Conservation (phyloP, 2,113 vertebrate genomes). For the Apodemus speciosus region DNA sequence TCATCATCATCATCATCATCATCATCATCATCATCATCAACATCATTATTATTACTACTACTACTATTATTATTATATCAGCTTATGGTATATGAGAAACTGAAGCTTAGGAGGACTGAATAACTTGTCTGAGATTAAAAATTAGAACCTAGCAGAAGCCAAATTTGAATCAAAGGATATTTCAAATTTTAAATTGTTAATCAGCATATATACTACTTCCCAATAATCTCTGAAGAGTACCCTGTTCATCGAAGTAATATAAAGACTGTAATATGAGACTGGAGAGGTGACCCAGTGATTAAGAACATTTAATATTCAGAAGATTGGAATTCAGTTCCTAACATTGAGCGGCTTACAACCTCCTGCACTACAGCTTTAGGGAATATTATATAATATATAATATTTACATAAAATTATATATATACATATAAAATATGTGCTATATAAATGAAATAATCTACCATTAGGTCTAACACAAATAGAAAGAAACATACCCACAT, state of each 20-base stretch:
- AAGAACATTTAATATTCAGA: not conserved
- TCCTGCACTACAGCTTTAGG: not conserved
- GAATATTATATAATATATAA: no score
- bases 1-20: no score
- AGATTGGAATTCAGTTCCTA: not conserved
- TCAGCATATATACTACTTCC: not conserved
- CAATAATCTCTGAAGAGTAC: not conserved
- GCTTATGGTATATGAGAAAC: conserved; percentile 27
- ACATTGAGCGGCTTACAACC: not conserved
- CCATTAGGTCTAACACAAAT: not conserved
- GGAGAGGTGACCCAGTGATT: not conserved
- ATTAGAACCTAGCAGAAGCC: not conserved
- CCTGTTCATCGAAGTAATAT: not conserved
- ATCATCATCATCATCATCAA: no score
- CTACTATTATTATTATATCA: not conserved
- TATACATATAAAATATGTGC: not conserved
- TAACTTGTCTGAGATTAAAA: conserved; percentile 13
- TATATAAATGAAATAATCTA: conserved; percentile 41
- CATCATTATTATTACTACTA: no score
- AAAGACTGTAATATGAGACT: not conserved
- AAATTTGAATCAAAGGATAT: conserved; percentile 50
- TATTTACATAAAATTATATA: no score
- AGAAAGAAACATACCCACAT: not conserved
- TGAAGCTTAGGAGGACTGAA: conserved; percentile 2
- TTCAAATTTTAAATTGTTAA: not conserved